phyloP scores from a whole-genome alignment of 2,888 invertebrate species.

The Lottia scabra region DNA sequence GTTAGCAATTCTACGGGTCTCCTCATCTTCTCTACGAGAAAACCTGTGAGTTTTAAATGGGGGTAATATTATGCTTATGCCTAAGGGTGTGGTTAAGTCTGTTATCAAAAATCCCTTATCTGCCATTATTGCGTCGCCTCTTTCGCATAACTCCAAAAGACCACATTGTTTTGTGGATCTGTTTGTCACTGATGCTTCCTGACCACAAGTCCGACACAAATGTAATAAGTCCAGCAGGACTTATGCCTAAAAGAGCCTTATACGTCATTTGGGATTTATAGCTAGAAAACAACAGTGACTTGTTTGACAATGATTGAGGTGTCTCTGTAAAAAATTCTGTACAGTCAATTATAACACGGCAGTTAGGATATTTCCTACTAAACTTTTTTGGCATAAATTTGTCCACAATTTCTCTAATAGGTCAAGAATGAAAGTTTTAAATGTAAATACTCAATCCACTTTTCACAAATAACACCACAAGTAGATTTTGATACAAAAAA shows the following conservation, averaged over 20 bases:
- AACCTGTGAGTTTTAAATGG: conserved; percentile 24
- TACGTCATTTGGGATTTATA: conserved; percentile 33
- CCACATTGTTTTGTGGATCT: conserved; percentile 25
- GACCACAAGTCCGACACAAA: conserved; percentile 33
- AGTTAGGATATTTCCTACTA: conserved; percentile 23
- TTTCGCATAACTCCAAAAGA: conserved; percentile 27
- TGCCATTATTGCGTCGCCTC: conserved; percentile 37
- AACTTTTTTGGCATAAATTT: conserved; percentile 28
- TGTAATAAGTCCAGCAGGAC: conserved; percentile 28
- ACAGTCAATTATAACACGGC: conserved; percentile 36
- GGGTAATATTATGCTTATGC: conserved; percentile 26
- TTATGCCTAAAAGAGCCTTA: conserved; percentile 31
- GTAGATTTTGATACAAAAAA: conserved; percentile 22
- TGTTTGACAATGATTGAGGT: conserved; percentile 21
- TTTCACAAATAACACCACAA: conserved; percentile 10
- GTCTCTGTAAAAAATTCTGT: conserved; percentile 34
- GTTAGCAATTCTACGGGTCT: conserved; percentile 26
- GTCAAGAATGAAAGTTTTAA: conserved; percentile 15
- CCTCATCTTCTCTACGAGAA: conserved; percentile 13
- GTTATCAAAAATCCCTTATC: conserved; percentile 35
- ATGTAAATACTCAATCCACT: conserved; percentile 18
- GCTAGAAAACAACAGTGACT: conserved; percentile 24
- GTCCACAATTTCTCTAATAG: conserved; percentile 12
- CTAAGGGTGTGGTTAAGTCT: conserved; percentile 24
- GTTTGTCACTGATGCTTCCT: conserved; percentile 34